Base-by-base conservation (phyloP, 2,113 vertebrate genomes). In the Rhinopomastus cyanomelas region DNA sequence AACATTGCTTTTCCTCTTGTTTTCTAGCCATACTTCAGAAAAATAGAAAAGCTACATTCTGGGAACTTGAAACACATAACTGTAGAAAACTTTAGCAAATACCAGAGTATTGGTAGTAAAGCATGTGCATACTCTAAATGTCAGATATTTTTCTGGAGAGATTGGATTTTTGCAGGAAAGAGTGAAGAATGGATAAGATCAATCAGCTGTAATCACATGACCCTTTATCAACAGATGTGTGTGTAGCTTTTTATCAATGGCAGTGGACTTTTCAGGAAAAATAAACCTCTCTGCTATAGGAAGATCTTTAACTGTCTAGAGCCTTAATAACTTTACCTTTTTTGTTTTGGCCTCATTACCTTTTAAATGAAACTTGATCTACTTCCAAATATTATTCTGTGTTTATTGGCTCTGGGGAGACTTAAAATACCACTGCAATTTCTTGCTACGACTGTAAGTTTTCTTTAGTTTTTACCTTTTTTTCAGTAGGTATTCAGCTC, bases 1-100 rank as follows among this genome's bases (percentile, higher is more conserved):
- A 92, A 89, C 52, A n/a, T 4, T 17, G 13, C 8, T 88, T 85
- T 84, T 76, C 36, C 26, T 89, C 20, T 52, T 32, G 66, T 20
- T 94, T 81, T 85, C 79, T 42, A 83, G 20, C 51, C 32, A 71
- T 57, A 76, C 30, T 16, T 32, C 2, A 25, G 12, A 13, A 27
- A 49, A 16, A 32, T 29, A 18, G 26, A n/a, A 37, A 49, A 36
- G 42, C 49, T 52, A 72, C 22, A 11, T 75, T n/a, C 55, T 87
- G 42, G 51, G 65, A 94, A 69, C 85, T 5, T 73, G 65, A 90
- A 65, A 79, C 51, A 91, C 32, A 68, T 74, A 92, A 67, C 65
- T 87, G 37, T 81, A 76, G 74, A 87, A 90, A 90, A 68, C 30
- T 52, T 95, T 48, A 81, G 79, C 75, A 96, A 93, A 94, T 92